Conservation (phyloP, 2,797 vertebrate genomes). For the Myotis myotis region DNA sequence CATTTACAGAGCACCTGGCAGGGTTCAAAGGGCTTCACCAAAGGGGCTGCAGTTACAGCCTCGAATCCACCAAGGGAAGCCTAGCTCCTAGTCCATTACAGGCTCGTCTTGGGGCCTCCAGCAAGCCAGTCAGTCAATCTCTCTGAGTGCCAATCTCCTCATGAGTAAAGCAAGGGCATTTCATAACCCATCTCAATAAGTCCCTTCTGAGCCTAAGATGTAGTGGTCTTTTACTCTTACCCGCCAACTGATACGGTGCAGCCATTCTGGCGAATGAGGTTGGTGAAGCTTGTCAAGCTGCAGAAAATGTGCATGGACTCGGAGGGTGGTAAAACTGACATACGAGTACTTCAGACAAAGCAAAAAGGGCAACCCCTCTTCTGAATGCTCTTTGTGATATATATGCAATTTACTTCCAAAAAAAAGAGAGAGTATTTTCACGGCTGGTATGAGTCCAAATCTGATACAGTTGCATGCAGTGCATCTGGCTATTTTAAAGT, state of each 20-base stretch:
- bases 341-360: conserved; percentile 25
- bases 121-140: background rate
- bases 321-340: background rate
- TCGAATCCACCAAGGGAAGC: too few species aligned
- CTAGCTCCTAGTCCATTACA: background rate
- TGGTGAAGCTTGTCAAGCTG: background rate
- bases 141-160: background rate
- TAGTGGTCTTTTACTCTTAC: background rate
- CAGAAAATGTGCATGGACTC: background rate
- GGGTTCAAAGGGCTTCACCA: background rate
- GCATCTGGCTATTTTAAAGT: conserved; percentile 47
- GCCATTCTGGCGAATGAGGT: background rate
- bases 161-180: background rate
- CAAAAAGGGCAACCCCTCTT: conserved; percentile 42
- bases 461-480: background rate
- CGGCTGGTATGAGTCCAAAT: conserved; percentile 49
- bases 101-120: background rate
- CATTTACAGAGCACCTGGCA: background rate
- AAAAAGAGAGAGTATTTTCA: conserved; percentile 38
- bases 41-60: background rate
- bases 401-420: conserved; percentile 19
- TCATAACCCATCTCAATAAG: background rate
- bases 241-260: background rate
- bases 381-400: conserved; percentile 2
- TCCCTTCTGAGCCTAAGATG: background rate